A percentile compares a stretch with the other conserved stretches of the same genome.
These are phyloP conservation scores for Aviceda subcristata DNA, from an alignment of 2,113 vertebrate species.

Conservation along the genomic window DNA sequence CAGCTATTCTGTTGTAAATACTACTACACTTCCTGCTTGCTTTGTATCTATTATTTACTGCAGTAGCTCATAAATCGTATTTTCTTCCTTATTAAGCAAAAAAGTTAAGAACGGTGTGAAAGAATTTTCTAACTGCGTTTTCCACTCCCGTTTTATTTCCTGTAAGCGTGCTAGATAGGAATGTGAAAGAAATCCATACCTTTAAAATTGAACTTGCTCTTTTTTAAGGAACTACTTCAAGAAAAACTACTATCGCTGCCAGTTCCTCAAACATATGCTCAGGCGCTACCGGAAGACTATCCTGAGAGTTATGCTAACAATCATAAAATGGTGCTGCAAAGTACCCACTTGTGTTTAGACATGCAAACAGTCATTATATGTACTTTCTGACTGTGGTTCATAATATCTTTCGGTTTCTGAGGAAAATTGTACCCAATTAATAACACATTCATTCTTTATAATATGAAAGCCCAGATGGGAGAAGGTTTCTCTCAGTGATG, in stretches of 20 bases:
- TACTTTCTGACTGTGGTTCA: conserved; percentile 19
- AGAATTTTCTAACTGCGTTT: background rate
- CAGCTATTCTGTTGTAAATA: background rate
- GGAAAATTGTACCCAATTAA: conserved; percentile 9
- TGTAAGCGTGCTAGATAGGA: background rate
- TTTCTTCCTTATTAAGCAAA: background rate
- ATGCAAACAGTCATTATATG: conserved; percentile 32
- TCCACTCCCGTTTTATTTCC: background rate
- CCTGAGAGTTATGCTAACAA: conserved; percentile 1
- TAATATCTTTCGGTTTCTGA: background rate
- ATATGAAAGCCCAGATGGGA: background rate
- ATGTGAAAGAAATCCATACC: background rate
- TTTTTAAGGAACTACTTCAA: conserved; percentile 10
- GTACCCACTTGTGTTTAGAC: conserved; percentile 33
- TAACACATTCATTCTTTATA: conserved; percentile 22
- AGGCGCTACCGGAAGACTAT: background rate
- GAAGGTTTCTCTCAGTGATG: background rate
- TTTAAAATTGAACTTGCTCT: background rate
- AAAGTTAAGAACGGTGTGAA: background rate
- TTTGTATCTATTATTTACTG: background rate
- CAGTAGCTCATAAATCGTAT: background rate
- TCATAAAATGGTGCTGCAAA: conserved; percentile 31
- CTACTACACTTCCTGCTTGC: background rate
- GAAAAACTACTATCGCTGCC: background rate
- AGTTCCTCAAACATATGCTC: conserved; percentile 20